Evolutionary conservation across 1,140 invertebrate genomes (phyloP).

Genomic region (Drosophila bifasciata): DNA sequence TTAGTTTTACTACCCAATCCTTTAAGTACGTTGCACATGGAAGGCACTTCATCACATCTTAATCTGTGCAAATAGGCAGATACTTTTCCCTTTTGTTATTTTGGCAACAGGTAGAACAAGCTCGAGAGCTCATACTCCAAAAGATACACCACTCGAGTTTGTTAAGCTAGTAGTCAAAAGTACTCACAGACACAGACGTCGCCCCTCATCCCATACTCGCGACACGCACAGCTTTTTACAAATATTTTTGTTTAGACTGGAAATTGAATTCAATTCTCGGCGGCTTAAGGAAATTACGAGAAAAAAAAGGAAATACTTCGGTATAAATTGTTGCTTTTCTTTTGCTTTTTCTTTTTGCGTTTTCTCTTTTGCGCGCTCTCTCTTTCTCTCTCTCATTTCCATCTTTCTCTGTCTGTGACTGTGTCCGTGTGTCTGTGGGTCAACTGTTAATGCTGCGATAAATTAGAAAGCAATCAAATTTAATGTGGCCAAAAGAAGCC

Average conservation of each 20-base stretch:
- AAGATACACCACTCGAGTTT: too few relatives aligned
- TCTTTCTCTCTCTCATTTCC: not conserved
- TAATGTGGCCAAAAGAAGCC: conserved; percentile 22
- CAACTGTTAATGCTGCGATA: conserved; percentile 49
- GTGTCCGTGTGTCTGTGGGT: conserved; percentile 34
- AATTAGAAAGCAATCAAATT: conserved; percentile 58
- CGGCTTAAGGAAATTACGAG: conserved; percentile 41
- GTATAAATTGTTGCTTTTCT: conserved; percentile 16
- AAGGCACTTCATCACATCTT: too few relatives aligned
- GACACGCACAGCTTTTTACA: conserved; percentile 16
- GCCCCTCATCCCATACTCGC: not conserved
- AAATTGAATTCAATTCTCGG: conserved; percentile 43
- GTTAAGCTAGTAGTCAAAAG: not conserved
- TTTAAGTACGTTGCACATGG: too few relatives aligned
- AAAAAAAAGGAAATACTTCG: conserved; percentile 27
- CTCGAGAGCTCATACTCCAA: too few relatives aligned
- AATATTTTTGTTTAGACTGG: conserved; percentile 42
- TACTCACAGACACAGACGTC: not conserved
- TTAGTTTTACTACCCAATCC: too few relatives aligned
- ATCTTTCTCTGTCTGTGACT: not conserved
- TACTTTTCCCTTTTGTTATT: too few relatives aligned
- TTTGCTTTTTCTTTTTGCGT: not conserved
- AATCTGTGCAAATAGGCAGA: too few relatives aligned
- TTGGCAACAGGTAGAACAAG: too few relatives aligned
- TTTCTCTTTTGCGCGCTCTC: not conserved